Evolutionary conservation across 2,888 invertebrate genomes (phyloP).

Genomic region (Altica lythri): DNA sequence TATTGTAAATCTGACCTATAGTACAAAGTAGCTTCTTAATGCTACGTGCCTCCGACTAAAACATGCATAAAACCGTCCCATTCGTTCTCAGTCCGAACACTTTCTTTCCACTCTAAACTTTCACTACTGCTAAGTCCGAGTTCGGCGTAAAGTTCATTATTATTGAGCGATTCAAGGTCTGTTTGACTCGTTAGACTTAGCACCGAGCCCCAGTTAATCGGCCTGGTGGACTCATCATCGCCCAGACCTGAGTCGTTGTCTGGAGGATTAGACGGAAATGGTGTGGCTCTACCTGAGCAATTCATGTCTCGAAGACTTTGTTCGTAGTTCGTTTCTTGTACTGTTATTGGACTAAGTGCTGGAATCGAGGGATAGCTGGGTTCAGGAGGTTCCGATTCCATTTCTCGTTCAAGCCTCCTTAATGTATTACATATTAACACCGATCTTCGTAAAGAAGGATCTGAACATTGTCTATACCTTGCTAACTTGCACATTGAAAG

Average conservation of each 20-base stretch:
- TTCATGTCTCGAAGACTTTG: constrained; percentile 58
- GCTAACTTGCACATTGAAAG: constrained; percentile 91
- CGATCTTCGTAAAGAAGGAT: constrained; percentile 86
- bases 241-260: constrained; percentile 79
- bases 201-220: constrained; percentile 92
- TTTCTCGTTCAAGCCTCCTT: constrained; percentile 67
- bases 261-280: constrained; percentile 64
- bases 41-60: constrained; percentile 72
- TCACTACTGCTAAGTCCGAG: constrained; percentile 64
- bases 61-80: constrained; percentile 71
- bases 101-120: constrained; percentile 63
- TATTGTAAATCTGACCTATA: constrained; percentile 18
- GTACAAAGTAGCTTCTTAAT: constrained; percentile 37
- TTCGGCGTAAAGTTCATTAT: constrained; percentile 79
- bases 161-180: constrained; percentile 79
- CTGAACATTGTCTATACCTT: constrained; percentile 84
- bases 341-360: constrained; percentile 50
- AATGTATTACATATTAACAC: constrained; percentile 93
- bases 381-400: constrained; percentile 70
- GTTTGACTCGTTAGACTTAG: constrained; percentile 85
- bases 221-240: constrained; percentile 71
- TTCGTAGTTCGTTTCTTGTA: constrained; percentile 47
- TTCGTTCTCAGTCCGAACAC: constrained; percentile 57
- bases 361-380: constrained; percentile 57
- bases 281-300: constrained; percentile 69